Conservation (phyloP, 2,888 invertebrate species). For the Cremastinae sp. region DNA sequence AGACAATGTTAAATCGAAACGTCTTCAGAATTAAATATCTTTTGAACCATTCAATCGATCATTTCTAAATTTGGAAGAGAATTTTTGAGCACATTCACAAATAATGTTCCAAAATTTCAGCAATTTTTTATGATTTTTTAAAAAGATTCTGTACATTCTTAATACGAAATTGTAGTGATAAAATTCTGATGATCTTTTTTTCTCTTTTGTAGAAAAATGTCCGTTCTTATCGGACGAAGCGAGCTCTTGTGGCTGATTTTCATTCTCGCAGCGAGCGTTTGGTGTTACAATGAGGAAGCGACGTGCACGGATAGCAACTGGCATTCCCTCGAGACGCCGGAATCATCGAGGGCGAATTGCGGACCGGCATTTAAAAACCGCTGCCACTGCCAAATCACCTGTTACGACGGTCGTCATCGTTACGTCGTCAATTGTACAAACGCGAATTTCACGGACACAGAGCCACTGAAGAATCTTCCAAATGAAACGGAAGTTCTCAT, state of each 20-base stretch:
- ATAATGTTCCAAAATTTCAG: no score
- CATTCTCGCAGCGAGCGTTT: constrained; percentile 13
- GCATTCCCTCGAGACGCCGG: constrained; percentile 72
- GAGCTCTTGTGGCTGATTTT: constrained; percentile 53
- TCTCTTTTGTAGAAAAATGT: no score
- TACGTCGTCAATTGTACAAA: constrained; percentile 88
- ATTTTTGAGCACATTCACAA: no score
- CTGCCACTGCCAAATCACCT: constrained; percentile 83
- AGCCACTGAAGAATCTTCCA: constrained; percentile 84
- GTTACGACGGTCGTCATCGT: constrained; percentile 81
- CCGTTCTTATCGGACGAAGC: constrained; percentile 30
- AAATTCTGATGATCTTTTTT: no score
- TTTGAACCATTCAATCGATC: no score
- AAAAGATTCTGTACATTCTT: no score
- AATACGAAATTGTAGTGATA: no score
- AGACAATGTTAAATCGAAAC: no score
- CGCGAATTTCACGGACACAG: constrained; percentile 82
- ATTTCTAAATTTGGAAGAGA: no score
- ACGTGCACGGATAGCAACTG: constrained; percentile 71
- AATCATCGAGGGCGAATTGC: constrained; percentile 73
- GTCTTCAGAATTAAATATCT: no score
- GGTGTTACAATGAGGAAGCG: constrained; percentile 58
- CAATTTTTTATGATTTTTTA: no score
- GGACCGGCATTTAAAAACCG: constrained; percentile 80
- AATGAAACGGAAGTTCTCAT: constrained; percentile 85